These are phyloP conservation scores for Mormyrus proboscirostris DNA, from an alignment of 2,797 vertebrate genomes.

Conservation along the genomic window DNA sequence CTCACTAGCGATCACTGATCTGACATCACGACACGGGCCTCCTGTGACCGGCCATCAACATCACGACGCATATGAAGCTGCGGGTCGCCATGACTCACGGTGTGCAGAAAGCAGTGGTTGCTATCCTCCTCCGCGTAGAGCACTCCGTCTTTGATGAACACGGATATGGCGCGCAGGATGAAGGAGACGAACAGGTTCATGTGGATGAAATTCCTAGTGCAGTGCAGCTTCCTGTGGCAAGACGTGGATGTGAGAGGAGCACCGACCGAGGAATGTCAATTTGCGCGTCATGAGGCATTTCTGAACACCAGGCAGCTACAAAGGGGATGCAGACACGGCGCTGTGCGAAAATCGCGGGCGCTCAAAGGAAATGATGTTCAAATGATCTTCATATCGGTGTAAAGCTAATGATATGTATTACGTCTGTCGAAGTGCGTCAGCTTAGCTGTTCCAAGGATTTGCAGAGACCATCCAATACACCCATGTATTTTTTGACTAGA, in stretches of 20 bases:
- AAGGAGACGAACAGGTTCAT: conserved; percentile 74
- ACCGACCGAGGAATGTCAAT: background rate
- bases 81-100: conserved; percentile 25
- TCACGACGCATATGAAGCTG: background rate
- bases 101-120: conserved; percentile 64
- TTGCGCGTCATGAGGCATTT: background rate
- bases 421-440: background rate
- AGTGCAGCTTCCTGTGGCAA: conserved; percentile 42
- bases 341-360: background rate
- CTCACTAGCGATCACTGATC: background rate
- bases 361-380: background rate
- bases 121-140: conserved; percentile 65
- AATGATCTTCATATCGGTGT: background rate
- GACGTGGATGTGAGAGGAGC: background rate
- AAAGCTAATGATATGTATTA: background rate
- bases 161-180: conserved; percentile 68
- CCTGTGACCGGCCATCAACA: background rate
- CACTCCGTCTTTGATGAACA: conserved; percentile 74
- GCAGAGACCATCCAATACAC: background rate
- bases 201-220: conserved; percentile 71
- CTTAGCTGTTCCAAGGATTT: background rate
- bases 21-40: background rate
- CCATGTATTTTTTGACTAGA: background rate
- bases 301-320: background rate
- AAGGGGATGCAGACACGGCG: no score